Conservation (phyloP, 2,113 vertebrate species). For the Clarias magur region DNA sequence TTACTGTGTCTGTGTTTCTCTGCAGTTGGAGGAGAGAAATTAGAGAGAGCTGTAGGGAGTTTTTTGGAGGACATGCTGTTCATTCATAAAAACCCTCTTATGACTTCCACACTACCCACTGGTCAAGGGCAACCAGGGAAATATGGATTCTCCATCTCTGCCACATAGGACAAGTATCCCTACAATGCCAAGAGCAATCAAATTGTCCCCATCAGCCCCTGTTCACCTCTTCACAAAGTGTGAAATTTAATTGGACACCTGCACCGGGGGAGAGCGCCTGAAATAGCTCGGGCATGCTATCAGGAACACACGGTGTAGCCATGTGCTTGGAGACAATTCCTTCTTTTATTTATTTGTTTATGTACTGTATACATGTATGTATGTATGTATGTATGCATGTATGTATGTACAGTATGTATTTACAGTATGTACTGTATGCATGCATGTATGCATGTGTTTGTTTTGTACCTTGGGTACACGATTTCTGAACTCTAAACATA, state of each 20-base stretch:
- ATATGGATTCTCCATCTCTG: neutral
- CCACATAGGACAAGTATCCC: slow-evolving; percentile 19
- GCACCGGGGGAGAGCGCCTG: slow-evolving; percentile 58
- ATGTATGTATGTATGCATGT: no score
- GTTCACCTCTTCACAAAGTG: slow-evolving; percentile 61
- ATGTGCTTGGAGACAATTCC: neutral
- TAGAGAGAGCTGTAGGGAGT: neutral
- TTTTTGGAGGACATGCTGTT: slow-evolving; percentile 35
- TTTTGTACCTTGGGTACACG: neutral
- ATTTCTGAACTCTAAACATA: neutral
- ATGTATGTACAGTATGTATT: no score
- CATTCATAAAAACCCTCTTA: neutral
- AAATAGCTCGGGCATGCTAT: slow-evolving; percentile 62
- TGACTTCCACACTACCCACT: slow-evolving; percentile 17
- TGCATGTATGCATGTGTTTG: no score
- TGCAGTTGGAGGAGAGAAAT: slow-evolving; percentile 18
- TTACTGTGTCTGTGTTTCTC: slow-evolving; percentile 1
- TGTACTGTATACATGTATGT: no score
- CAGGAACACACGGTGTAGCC: slow-evolving; percentile 16
- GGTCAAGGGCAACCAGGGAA: slow-evolving; percentile 28
- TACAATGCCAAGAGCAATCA: slow-evolving; percentile 15
- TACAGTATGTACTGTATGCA: no score
- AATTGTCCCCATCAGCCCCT: slow-evolving; percentile 45
- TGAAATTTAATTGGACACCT: slow-evolving; percentile 74
- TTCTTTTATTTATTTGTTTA: neutral